Base-by-base conservation (phyloP, 2,888 invertebrate species). In the Formica aserva region DNA sequence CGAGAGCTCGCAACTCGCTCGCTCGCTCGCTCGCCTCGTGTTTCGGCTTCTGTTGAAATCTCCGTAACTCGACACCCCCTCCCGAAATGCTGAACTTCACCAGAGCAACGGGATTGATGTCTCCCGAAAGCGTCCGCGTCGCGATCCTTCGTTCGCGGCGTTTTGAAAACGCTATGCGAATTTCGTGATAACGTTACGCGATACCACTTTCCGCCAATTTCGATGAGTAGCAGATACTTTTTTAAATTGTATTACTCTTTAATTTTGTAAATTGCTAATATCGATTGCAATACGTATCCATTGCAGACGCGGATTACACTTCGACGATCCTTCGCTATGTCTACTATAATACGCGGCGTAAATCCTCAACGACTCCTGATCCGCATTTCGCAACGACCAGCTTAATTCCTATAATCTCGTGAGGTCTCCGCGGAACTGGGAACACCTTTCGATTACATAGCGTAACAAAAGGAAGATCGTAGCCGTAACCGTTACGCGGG, bases 31-130 rank as follows among this genome's bases (percentile, higher is more conserved):
- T 45, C 29, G 65, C 80, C 62, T 82, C 82, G 66, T 82, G 81
- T 85, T 90, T 87, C 87, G 87, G 88, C 88, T 85, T 92, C 94
- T 94, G 94, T 94, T 94, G 94, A 94, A 94, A 93, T 94, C 94
- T 94, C 94, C 94, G 94, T 94, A 94, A 94, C 93, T 83, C 88
- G 93, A 94, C 91, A 93, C 94, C 92, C 74, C 26, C 60, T 52
- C 15, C 85, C 32, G 18, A 87, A 87, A 85, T 89, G 85, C 45
- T 84, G 88, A 92, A 91, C 91, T 91, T 91, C 88, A 88, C 88
- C 86, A 87, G 87, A 18, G 18, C 87, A 90, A 90, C 91, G 91
- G 91, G 92, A 93, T 93, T 93, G 94, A 94, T 93, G 93, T 93
- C 93, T 92, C 93, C 89, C 86, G 85, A 8, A 78, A 22, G 22